Evolutionary conservation across 2,797 vertebrate genomes (phyloP).

Genomic region (Microctenopoma lineatum): DNA sequence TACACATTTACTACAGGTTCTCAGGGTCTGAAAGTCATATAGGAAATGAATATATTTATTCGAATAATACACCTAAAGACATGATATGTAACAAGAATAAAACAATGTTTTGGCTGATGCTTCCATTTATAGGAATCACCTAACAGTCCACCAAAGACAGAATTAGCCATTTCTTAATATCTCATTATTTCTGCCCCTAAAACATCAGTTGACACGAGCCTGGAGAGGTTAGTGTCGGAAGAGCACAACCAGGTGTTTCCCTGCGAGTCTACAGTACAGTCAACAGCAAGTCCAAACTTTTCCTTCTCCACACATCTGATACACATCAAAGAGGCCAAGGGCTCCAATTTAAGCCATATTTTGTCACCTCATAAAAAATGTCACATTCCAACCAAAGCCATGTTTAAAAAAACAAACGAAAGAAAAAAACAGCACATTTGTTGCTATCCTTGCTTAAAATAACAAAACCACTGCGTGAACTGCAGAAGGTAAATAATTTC

Average conservation of each 20-base stretch:
- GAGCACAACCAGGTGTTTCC: slow-evolving; percentile 71
- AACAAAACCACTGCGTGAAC: background rate
- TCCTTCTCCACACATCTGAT: slow-evolving; percentile 46
- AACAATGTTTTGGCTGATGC: background rate
- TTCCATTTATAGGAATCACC: no score
- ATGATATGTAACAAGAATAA: background rate
- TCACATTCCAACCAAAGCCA: slow-evolving; percentile 32
- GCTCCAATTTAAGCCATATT: slow-evolving; percentile 44
- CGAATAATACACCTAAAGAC: background rate
- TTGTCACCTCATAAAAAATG: slow-evolving; percentile 52
- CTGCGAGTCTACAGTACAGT: slow-evolving; percentile 28
- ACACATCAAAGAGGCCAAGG: slow-evolving; percentile 50
- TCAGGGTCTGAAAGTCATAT: background rate
- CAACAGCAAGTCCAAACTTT: slow-evolving; percentile 58
- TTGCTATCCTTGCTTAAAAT: background rate
- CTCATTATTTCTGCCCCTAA: slow-evolving; percentile 33
- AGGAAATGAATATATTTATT: background rate
- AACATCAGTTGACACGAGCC: slow-evolving; percentile 12
- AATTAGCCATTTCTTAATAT: background rate
- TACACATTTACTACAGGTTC: slow-evolving; percentile 55
- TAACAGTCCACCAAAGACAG: no score
- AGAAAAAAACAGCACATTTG: background rate
- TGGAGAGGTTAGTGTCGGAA: slow-evolving; percentile 48
- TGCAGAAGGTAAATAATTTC: slow-evolving; percentile 8
- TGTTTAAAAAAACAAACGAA: slow-evolving; percentile 9